Base-by-base conservation (phyloP, 2,888 invertebrate species). In the Amphipoea lucens region DNA sequence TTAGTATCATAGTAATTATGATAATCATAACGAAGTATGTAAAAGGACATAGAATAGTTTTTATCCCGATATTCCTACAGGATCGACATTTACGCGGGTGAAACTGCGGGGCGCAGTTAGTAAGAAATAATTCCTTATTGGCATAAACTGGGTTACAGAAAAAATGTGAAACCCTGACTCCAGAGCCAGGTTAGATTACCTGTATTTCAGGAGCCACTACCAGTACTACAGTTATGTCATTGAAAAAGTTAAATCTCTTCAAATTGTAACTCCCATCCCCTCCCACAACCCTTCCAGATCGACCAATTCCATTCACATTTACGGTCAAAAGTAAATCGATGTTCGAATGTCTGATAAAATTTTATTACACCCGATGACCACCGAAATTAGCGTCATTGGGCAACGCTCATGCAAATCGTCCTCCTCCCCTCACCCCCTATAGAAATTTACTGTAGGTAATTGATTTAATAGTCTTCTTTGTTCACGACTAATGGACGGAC, bases 401-500 rank as follows among this genome's bases (percentile, higher is more conserved):
- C 90, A 79, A 87, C 91, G 91, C 87, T 92, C 91, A 91, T 93
- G 92, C 91, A 94, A 95, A 95, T 94, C 91, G 93, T 67, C 89
- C 90, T 48, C 81, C 60, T 12, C 40, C 54, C 68, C 68, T 83
- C 88, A 20, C 6, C 90, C 62, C 63, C 90, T 89, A 90, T 91
- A 88, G 90, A 92, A 91, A 94, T 94, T 93, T 92, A 94, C 93
- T 91, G 92, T 88, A 92, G 91, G 93, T 94, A 95, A 96, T 96
- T 95, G 95, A 95, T 96, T 95, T 95, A 94, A 95, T 95, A 90
- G 91, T 86, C 90, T 93, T 94, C 95, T 95, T 95, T 95, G 94
- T 95, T 91, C 79, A 76, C 74, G 79, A 78, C 79, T 89, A 88
- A 88, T 88, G 84, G 88, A 82, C 90, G 87, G 88, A 83, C 84